Evolutionary conservation across 2,888 invertebrate species (phyloP).

Genomic region (Auanema sp.): DNA sequence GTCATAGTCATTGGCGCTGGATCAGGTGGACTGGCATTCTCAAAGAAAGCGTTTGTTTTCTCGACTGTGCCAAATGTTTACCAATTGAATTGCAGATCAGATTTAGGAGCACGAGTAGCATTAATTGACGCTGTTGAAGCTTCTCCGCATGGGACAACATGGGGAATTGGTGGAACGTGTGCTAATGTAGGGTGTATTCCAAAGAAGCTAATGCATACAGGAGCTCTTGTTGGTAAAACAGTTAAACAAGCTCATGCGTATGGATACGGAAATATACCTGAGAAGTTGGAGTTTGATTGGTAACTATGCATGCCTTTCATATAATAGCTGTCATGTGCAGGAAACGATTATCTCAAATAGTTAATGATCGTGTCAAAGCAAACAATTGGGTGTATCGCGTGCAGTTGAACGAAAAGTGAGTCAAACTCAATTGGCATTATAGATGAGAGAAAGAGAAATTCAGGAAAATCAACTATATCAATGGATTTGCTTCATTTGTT

Average conservation of each 20-base stretch:
- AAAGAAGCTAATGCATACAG: slow-evolving; percentile 91
- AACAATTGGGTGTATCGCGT: slow-evolving; percentile 70
- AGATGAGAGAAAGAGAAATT: background rate
- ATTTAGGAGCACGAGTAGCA: slow-evolving; percentile 69
- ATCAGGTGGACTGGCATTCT: slow-evolving; percentile 90
- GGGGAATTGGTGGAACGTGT: slow-evolving; percentile 93
- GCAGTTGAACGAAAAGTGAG: slow-evolving; percentile 64
- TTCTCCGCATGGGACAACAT: slow-evolving; percentile 78
- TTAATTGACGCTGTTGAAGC: slow-evolving; percentile 72
- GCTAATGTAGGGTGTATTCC: slow-evolving; percentile 91
- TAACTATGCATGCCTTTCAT: background rate
- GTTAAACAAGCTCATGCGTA: slow-evolving; percentile 16
- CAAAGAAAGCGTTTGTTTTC: slow-evolving; percentile 71
- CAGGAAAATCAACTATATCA: slow-evolving; percentile 61
- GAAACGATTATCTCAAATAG: slow-evolving; percentile 17
- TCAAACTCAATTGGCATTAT: slow-evolving; percentile 1
- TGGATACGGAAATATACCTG: no score
- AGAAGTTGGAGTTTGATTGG: no score
- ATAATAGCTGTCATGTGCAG: slow-evolving; percentile 7
- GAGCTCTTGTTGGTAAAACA: slow-evolving; percentile 77
- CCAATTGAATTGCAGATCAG: background rate
- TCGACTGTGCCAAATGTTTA: slow-evolving; percentile 4
- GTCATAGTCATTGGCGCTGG: slow-evolving; percentile 92
- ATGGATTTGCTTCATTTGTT: slow-evolving; percentile 67
- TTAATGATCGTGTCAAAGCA: slow-evolving; percentile 65